Conservation (phyloP, 2,113 vertebrate genomes). For the Anas platyrhynchos region DNA sequence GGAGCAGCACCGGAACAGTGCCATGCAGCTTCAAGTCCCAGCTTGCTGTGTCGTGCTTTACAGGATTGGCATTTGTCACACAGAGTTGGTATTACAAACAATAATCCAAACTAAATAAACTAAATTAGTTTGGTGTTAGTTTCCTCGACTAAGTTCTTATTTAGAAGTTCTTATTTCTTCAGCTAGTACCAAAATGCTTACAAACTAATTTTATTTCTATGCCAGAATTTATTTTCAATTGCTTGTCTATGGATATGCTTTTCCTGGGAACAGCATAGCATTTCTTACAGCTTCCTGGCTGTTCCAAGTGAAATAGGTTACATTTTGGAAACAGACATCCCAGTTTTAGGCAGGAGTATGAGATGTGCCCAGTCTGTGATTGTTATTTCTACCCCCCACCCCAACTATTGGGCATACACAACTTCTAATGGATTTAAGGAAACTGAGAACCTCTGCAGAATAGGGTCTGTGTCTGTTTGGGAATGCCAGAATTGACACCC, state of each 20-base stretch:
- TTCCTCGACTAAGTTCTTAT: not conserved
- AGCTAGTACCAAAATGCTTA: not conserved
- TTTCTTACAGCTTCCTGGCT: not conserved
- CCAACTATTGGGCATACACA: not conserved
- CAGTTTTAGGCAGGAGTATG: not conserved
- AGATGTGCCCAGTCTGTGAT: not conserved
- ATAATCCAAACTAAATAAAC: not conserved
- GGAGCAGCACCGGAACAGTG: not conserved
- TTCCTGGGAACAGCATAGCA: not conserved
- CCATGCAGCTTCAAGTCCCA: not conserved
- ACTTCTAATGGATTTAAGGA: rapidly evolving
- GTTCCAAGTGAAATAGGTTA: not conserved
- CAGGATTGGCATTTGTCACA: not conserved
- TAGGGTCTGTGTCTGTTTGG: not conserved
- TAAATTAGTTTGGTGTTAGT: not conserved
- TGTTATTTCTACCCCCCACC: not conserved
- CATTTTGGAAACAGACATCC: not conserved
- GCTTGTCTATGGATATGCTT: not conserved
- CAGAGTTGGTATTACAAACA: rapidly evolving
- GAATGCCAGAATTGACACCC: not conserved
- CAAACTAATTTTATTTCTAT: not conserved
- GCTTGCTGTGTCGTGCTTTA: not conserved
- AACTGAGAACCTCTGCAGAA: not conserved
- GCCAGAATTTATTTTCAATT: not conserved
- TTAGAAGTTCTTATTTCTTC: not conserved